A percentile compares a stretch with the other conserved stretches of the same genome.
Evolutionary conservation across 2,113 vertebrate genomes (phyloP).

Genomic region (Donacobius atricapilla): DNA sequence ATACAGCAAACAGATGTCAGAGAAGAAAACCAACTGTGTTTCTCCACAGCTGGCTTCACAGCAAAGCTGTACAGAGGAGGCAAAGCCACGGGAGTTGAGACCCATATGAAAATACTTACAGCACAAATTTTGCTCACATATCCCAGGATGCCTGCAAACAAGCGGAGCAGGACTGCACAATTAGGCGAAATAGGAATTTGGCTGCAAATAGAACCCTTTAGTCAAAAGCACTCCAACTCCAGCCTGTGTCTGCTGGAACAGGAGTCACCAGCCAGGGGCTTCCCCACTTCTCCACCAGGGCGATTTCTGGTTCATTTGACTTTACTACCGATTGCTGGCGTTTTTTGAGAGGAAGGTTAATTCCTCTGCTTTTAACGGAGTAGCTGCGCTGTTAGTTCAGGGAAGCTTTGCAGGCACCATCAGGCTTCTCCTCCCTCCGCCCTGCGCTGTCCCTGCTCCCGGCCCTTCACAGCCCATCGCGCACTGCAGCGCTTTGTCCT

Average conservation of each 20-base stretch:
- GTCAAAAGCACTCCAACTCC: neutral
- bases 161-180: constrained; percentile 26
- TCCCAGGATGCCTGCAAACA: constrained; percentile 26
- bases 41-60: constrained; percentile 56
- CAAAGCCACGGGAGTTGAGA: constrained; percentile 18
- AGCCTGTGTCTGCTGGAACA: neutral
- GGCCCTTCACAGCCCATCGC: neutral
- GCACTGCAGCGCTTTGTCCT: neutral
- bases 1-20: constrained; percentile 57
- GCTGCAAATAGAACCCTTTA: neutral
- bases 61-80: constrained; percentile 15
- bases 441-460: neutral
- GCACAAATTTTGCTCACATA: neutral
- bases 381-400: neutral
- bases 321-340: neutral
- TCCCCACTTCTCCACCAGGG: neutral
- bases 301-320: neutral
- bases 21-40: constrained; percentile 54
- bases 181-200: neutral
- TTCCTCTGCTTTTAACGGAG: constrained; percentile 37
- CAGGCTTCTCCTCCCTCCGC: neutral
- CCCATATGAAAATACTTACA: constrained; percentile 23
- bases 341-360: constrained; percentile 51
- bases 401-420: neutral
- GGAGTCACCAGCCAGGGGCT: neutral